A percentile compares a stretch with the other conserved stretches of the same genome.
Evolutionary conservation across 1,140 invertebrate species (phyloP).

Genomic region (Solen grandis): DNA sequence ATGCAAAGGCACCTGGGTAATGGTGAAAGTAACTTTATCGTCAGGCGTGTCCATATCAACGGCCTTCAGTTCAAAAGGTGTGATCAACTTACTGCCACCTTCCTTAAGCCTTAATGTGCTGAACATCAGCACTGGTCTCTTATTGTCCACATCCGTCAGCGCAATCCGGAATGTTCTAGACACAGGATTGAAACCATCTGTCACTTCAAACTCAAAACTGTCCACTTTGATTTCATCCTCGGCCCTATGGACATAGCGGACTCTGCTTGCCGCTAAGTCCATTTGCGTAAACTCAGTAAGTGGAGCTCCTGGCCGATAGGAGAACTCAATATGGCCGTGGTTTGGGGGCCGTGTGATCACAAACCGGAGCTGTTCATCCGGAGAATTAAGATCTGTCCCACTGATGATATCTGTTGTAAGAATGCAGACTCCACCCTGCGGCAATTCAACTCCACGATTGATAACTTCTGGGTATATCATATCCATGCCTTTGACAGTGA

Average conservation of each 20-base stretch:
- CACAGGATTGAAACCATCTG: conserved; percentile 80
- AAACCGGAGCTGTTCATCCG: conserved; percentile 77
- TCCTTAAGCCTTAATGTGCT: conserved; percentile 76
- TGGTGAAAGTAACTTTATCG: conserved; percentile 74
- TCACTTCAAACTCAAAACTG: conserved; percentile 81
- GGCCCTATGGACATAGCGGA: conserved; percentile 78
- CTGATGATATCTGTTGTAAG: conserved; percentile 79
- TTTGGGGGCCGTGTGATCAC: conserved; percentile 78
- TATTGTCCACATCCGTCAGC: conserved; percentile 80
- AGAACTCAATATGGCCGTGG: conserved; percentile 78
- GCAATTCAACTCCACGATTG: conserved; percentile 79
- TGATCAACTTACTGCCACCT: conserved; percentile 78
- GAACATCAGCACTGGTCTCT: conserved; percentile 79
- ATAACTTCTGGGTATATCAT: conserved; percentile 77
- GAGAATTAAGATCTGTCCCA: conserved; percentile 78
- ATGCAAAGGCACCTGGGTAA: conserved; percentile 79
- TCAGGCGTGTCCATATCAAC: conserved; percentile 79
- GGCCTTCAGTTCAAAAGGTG: conserved; percentile 80
- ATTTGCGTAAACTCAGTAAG: conserved; percentile 80
- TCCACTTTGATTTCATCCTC: conserved; percentile 80
- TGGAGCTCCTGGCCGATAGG: conserved; percentile 74
- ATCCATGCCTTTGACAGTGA: conserved; percentile 79
- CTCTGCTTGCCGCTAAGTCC: conserved; percentile 79
- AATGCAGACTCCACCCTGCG: conserved; percentile 77
- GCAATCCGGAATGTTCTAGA: conserved; percentile 80